phyloP scores from a whole-genome alignment of 2,113 vertebrate genomes.

The Spheniscus mendiculus region DNA sequence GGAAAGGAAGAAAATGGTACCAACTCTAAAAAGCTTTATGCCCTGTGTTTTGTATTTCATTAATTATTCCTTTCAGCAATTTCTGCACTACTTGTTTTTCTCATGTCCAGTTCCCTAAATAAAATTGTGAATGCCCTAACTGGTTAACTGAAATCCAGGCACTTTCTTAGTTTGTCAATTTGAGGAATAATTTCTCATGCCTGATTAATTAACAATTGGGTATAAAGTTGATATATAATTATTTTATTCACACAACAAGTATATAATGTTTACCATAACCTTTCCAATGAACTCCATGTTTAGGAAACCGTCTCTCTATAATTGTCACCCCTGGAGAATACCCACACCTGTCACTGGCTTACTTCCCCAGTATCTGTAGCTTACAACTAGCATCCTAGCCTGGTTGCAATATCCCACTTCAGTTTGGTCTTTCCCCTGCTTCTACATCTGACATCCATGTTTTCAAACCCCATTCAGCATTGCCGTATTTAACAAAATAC shows the following conservation, averaged over 20 bases:
- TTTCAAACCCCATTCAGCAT: not conserved
- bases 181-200: not conserved
- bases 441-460: not conserved
- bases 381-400: not conserved
- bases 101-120: conserved; percentile 42
- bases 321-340: not conserved
- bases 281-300: not conserved
- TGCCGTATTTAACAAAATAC: not conserved
- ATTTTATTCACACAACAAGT: not conserved
- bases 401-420: not conserved
- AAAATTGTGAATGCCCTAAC: not conserved
- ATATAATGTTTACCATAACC: not conserved
- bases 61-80: conserved; percentile 64
- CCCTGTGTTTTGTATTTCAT: conserved; percentile 2
- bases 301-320: not conserved
- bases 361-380: not conserved
- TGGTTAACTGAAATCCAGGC: not conserved
- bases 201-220: not conserved
- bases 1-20: conserved; percentile 41
- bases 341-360: not conserved
- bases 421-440: accelerated
- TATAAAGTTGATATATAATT: not conserved
- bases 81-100: conserved; percentile 51
- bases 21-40: conserved; percentile 7
- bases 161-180: not conserved